Evolutionary conservation across 2,113 vertebrate genomes (phyloP).

Genomic region (Peromyscus polionotus): DNA sequence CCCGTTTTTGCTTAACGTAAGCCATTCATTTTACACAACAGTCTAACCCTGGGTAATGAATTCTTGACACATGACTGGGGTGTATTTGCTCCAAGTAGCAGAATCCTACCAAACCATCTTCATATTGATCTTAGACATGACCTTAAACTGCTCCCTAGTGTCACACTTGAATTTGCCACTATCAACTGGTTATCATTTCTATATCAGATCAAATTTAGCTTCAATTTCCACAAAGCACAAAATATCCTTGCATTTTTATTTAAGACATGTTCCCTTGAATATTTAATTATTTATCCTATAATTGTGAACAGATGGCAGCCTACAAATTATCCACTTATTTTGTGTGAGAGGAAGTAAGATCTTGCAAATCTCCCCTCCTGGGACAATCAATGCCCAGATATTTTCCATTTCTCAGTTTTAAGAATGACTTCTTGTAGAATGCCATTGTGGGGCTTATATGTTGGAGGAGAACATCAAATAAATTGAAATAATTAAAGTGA

Average conservation of each 20-base stretch:
- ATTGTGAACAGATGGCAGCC: constrained; percentile 62
- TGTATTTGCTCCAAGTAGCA: not conserved
- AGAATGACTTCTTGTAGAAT: constrained; percentile 60
- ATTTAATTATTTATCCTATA: constrained; percentile 70
- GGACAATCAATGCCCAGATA: constrained; percentile 51
- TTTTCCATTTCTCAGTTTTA: constrained; percentile 65
- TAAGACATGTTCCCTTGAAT: constrained; percentile 42
- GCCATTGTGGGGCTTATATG: not conserved
- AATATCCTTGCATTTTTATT: constrained; percentile 63
- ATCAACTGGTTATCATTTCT: not conserved
- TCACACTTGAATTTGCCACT: not conserved
- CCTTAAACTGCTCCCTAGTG: not conserved
- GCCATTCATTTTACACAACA: not conserved
- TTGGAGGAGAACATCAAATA: not conserved
- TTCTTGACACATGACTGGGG: not conserved
- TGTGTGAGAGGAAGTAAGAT: constrained; percentile 54
- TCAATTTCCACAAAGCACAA: constrained; percentile 12
- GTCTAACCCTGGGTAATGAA: not conserved
- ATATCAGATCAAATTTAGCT: constrained; percentile 38
- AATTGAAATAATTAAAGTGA: constrained; percentile 51
- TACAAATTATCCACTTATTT: constrained; percentile 65
- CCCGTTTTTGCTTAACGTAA: not conserved
- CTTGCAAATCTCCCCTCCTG: not conserved
- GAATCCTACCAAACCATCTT: not conserved
- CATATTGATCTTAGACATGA: not conserved